Conservation (phyloP, 2,113 vertebrate species). For the Myotis brandtii region DNA sequence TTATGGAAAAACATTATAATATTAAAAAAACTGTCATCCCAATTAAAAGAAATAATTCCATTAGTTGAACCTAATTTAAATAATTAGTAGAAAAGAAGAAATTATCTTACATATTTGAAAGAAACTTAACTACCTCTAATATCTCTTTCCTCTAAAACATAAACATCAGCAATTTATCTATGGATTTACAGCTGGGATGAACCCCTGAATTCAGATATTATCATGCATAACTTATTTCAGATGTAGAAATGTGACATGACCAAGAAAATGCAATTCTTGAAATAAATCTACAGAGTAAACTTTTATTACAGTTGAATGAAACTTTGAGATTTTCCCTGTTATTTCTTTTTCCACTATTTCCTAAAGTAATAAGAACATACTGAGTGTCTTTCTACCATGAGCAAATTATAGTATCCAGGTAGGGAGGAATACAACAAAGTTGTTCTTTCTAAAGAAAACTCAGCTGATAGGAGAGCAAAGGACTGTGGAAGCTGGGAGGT, state of each 20-base stretch:
- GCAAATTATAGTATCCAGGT: background rate
- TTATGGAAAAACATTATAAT: background rate
- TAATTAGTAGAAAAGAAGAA: conserved; percentile 26
- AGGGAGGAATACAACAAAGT: background rate
- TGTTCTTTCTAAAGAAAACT: background rate
- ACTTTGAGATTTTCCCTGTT: background rate
- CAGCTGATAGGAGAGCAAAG: background rate
- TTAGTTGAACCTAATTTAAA: background rate
- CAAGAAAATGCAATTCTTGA: conserved; percentile 1
- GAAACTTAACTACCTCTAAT: background rate
- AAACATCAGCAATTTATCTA: background rate
- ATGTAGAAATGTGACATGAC: conserved; percentile 17
- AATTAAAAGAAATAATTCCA: background rate
- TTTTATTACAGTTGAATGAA: background rate
- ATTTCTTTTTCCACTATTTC: background rate
- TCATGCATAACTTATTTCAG: background rate
- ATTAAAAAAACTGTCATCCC: background rate
- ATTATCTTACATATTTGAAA: background rate
- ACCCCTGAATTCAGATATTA: background rate
- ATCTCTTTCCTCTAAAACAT: conserved; percentile 4
- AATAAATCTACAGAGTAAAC: background rate
- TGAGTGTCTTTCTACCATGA: background rate
- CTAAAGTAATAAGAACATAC: background rate
- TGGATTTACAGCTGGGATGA: background rate
- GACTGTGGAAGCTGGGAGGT: background rate